Conservation (phyloP, 1,140 invertebrate species). For the Aphelenchoides avenae region DNA sequence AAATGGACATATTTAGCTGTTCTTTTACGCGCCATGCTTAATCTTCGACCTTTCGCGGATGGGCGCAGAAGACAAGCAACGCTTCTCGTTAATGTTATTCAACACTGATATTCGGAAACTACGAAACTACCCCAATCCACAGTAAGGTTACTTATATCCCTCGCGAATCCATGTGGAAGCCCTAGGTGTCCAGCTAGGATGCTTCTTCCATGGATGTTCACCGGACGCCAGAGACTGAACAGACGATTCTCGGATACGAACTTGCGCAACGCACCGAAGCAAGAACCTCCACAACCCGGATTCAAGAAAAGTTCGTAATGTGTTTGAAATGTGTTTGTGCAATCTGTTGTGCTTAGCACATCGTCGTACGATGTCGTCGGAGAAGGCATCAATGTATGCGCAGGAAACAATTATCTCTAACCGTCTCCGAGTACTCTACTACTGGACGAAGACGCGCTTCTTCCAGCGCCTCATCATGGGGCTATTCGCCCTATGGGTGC, state of each 20-base stretch:
- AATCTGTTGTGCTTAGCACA: conserved; percentile 8
- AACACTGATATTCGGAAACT: conserved; percentile 42
- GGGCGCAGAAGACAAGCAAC: conserved; percentile 40
- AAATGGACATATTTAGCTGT: too few relatives aligned
- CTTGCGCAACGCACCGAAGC: not conserved
- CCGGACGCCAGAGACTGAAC: conserved; percentile 18
- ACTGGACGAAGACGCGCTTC: conserved; percentile 35
- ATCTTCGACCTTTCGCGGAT: conserved; percentile 44
- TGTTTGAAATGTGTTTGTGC: not conserved
- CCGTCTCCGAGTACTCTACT: conserved; percentile 35
- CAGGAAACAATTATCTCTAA: conserved; percentile 22
- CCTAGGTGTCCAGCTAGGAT: conserved; percentile 40
- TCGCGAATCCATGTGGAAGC: not conserved
- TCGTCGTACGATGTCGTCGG: conserved; percentile 19
- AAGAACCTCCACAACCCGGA: not conserved
- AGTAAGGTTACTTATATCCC: conserved; percentile 21
- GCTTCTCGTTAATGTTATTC: conserved; percentile 42
- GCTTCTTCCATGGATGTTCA: conserved; percentile 41
- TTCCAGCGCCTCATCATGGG: conserved; percentile 39
- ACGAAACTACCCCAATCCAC: conserved; percentile 40
- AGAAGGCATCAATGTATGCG: conserved; percentile 2
- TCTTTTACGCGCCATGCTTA: conserved; percentile 51
- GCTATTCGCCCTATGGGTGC: conserved; percentile 38
- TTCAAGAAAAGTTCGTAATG: not conserved
- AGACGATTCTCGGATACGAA: conserved; percentile 2